Evolutionary conservation across 2,113 vertebrate species (phyloP), one percentile per base, ranked within the genome.

Genomic region (Mungos mungo): DNA sequence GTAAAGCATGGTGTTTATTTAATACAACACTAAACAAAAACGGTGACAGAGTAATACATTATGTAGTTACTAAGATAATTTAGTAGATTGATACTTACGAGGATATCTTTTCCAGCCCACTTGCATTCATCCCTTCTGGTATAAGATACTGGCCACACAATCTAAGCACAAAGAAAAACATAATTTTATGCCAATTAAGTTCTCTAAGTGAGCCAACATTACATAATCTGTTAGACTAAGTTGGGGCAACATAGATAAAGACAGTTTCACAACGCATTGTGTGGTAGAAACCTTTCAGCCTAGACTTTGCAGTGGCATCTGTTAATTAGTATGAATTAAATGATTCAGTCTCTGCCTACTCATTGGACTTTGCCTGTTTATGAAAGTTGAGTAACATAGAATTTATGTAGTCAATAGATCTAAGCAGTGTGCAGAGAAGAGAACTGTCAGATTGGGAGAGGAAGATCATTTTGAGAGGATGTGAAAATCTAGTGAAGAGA

Each of bases 21-120:
- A 52, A 54, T 45, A 25, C 13, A 96, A 77, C 11, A 77, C 0
- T 23, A 13, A 52, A 65, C 2, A 60, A 87, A 33, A 92, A 45
- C 33, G 4, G 68, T 5, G 4, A n/a, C 45, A 87, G 19, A 72
- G 4, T 95, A 57, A 38, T 69, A 87, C 25, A 79, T 77, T 45
- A 88, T 52, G 12, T 18, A 52, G 71, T 87, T 31, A 84, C 9
- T 88, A 50, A 74, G 86, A 80, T 82, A 89, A 81, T 41, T 92
- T 38, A 50, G 16, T 27, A 79, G 31, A 63, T 33, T 79, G 33
- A 98, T 97, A 99, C 99, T 99, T 99, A 99, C 99, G 98, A 99
- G 98, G 93, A 99, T 99, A 98, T 99, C 99, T 99, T 99, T 99
- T 97, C 99, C 99, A 98, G 99, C 99, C 99, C 99, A 99, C 97